phyloP scores from a whole-genome alignment of 2,888 invertebrate species.

The Trachelus iudaicus region DNA sequence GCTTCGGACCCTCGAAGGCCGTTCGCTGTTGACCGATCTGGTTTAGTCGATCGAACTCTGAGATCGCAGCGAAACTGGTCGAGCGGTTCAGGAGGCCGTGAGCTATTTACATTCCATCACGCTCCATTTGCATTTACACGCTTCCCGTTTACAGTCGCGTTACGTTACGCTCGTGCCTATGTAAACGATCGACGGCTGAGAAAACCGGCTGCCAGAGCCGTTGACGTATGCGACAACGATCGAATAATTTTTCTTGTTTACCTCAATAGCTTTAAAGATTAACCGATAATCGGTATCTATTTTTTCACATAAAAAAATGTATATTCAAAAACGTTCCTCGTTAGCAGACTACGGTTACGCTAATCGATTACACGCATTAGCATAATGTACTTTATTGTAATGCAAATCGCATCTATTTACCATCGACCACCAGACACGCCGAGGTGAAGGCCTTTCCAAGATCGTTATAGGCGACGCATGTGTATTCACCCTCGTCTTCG shows the following conservation, averaged over 20 bases:
- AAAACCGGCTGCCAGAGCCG: no score
- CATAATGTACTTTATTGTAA: no score
- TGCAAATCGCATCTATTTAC: conserved; percentile 66
- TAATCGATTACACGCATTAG: no score
- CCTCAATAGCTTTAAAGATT: no score
- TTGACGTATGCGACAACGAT: no score
- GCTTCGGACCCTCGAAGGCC: conserved; percentile 8
- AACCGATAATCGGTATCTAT: no score
- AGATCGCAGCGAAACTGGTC: conserved; percentile 6
- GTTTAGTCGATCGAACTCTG: conserved; percentile 9
- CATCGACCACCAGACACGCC: conserved; percentile 86
- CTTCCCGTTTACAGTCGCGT: conserved; percentile 5
- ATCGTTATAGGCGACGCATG: conserved; percentile 85
- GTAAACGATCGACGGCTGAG: neutral
- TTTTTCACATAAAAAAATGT: no score
- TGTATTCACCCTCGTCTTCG: conserved; percentile 91
- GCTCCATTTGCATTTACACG: conserved; percentile 8
- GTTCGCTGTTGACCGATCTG: conserved; percentile 14
- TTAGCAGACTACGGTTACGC: neutral
- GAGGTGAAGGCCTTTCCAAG: conserved; percentile 85
- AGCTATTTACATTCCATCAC: conserved; percentile 19
- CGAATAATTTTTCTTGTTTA: no score
- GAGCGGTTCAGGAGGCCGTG: neutral
- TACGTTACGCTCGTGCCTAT: neutral
- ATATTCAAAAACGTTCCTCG: no score